Base-by-base conservation (phyloP, 2,113 vertebrate genomes). In the Athene cunicularia region DNA sequence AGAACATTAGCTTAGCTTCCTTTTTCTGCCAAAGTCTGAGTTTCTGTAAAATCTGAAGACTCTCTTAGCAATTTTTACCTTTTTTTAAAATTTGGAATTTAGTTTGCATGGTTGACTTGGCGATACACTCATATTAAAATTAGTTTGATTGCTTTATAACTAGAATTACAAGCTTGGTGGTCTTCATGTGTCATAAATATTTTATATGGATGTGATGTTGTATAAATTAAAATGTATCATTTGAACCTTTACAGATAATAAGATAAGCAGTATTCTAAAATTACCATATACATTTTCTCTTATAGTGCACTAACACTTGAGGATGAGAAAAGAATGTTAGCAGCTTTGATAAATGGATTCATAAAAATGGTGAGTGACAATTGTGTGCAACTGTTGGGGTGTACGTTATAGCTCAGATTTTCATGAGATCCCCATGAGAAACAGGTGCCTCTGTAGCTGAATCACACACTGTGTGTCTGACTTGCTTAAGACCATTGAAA, bases 301-400 rank as follows among this genome's bases (percentile, higher is more conserved):
- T 94, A 9, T 71, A 99, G 99, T 56, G 99, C 99, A 45, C 98
- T 99, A 60, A 99, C 99, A 6, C 98, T 99, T 2, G 99, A 99
- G 80, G 99, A 99, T 80, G 99, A 99, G 97, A 99, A 99, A 88
- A 97, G 99, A 92, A 99, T 94, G 82, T 95, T 99, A 92, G 98
- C 99, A 77, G 96, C 98, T 93, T 98, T 99, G 92, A 99, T 99
- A 96, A 99, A 99, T 87, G 99, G 99, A 86, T 99, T 99, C 97
- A 98, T 99, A 95, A 99, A 99, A 97, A 99, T 99, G 99, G 99
- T 99, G 95, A 98, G 98, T 97, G 66, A 30, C 53, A n/a, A 4
- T 35, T 55, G 56, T 58, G 24, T 64, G 67, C 43, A 60, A 7
- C 7, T 92, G 50, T 27, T 68, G 58, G 43, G 37, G 8, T 53